These are phyloP conservation scores for Melitaea athalia DNA, from an alignment of 2,888 invertebrate genomes.

Conservation along the genomic window DNA sequence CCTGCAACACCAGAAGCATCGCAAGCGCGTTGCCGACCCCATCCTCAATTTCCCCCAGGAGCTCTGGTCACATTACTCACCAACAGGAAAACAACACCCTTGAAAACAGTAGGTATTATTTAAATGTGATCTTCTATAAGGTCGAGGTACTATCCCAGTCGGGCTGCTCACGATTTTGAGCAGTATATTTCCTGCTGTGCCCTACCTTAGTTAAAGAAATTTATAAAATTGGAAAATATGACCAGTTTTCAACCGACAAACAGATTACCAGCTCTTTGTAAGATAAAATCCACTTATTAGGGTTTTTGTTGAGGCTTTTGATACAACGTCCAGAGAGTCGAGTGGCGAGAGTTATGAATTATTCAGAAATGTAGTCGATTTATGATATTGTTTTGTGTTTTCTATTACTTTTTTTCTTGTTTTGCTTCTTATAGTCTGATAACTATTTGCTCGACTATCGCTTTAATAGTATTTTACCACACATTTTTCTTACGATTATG, in stretches of 20 bases:
- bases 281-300: conserved; percentile 18
- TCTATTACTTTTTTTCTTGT: background rate
- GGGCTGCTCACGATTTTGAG: too few relatives aligned
- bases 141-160: too few relatives aligned
- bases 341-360: conserved; percentile 9
- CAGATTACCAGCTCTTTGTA: conserved; percentile 22
- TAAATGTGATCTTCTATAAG: too few relatives aligned
- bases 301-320: conserved; percentile 16
- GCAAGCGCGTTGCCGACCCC: too few relatives aligned
- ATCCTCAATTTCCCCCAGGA: too few relatives aligned
- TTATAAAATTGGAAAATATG: conserved; percentile 15
- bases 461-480: too few relatives aligned
- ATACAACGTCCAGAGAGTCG: conserved; percentile 13
- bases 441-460: background rate
- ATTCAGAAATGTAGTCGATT: background rate
- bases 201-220: background rate
- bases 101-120: too few relatives aligned
- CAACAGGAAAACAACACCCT: too few relatives aligned
- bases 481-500: too few relatives aligned
- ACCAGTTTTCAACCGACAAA: conserved; percentile 17
- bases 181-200: too few relatives aligned
- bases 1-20: too few relatives aligned
- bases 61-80: too few relatives aligned
- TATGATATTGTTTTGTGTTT: background rate
- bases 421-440: background rate